Base-by-base conservation (phyloP, 1,140 invertebrate genomes). In the Bemisia tabaci region DNA sequence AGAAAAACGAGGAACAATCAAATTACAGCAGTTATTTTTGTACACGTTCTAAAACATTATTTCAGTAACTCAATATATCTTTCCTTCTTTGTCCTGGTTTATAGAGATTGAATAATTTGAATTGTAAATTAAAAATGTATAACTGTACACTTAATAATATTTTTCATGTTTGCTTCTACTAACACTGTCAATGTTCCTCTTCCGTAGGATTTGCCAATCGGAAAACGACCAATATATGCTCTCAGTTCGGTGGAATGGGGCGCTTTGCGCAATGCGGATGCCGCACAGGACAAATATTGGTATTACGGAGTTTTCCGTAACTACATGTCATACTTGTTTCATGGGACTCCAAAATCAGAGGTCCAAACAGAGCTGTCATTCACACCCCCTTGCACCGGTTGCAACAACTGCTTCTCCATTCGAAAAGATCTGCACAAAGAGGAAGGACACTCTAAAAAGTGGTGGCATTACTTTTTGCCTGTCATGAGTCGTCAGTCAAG, bases 201-300 rank as follows among this genome's bases (percentile, higher is more conserved):
- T n/a, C n/a, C n/a, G n/a, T n/a, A n/a, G n/a, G n/a, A n/a, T n/a
- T n/a, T n/a, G n/a, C n/a, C n/a, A n/a, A n/a, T n/a, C n/a, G n/a
- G n/a, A n/a, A n/a, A n/a, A n/a, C n/a, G n/a, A n/a, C n/a, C n/a
- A n/a, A n/a, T n/a, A 67, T 97, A 87, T 81, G 87, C 90, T 2
- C 74, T 95, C 59, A 82, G 83, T 67, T 79, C 82, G 1, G 77
- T 97, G 60, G 86, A 92, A 74, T 91, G 89, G 85, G 93, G 94
- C 61, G 84, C 86, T 17, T 90, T 90, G 75, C 80, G 87, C 73
- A 90, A 97, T 79, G 87, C 89, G 1, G 76, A 87, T 65, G 81
- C 82, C 12, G 80, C 77, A 65, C 85, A 84, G 69, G 86, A 90
- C 67, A 88, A 87, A 74, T 95, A 94, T 76, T 95, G 93, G 92